Conservation (phyloP, 2,888 invertebrate genomes). For the Apodemia hepburni region DNA sequence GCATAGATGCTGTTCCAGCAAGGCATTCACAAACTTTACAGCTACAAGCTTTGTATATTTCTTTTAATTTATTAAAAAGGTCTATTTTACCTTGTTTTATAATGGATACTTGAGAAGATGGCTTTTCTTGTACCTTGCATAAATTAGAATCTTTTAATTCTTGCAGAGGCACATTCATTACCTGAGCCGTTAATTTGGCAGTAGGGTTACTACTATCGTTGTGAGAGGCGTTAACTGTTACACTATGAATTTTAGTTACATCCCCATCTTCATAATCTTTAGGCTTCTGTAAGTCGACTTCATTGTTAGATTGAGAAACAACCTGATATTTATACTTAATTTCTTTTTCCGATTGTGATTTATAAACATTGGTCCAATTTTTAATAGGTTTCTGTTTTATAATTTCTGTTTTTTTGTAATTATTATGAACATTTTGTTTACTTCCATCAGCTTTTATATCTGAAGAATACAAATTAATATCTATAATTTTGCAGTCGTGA, state of each 20-base stretch:
- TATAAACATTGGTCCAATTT: neutral
- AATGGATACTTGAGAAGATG: neutral
- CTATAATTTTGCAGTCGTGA: neutral
- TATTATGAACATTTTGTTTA: neutral
- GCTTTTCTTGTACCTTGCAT: neutral
- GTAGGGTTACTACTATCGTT: conserved; percentile 28
- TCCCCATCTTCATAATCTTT: neutral
- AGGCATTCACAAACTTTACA: conserved; percentile 63
- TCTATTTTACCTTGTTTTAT: conserved; percentile 36
- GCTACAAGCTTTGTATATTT: conserved; percentile 57
- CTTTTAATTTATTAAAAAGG: conserved; percentile 50
- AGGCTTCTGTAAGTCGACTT: neutral
- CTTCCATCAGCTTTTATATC: neutral
- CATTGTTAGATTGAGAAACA: neutral
- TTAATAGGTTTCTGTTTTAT: conserved; percentile 26
- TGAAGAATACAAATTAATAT: neutral
- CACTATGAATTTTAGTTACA: neutral
- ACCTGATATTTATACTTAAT: neutral
- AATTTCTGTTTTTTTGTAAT: conserved; percentile 28
- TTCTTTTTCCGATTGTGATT: neutral
- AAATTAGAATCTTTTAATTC: conserved; percentile 32
- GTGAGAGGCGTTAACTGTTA: neutral
- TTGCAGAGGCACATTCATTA: conserved; percentile 45
- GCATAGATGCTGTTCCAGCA: conserved; percentile 24
- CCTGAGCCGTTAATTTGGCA: conserved; percentile 46